Conservation (phyloP, 2,797 vertebrate species). For the Atherinosoma microstoma region DNA sequence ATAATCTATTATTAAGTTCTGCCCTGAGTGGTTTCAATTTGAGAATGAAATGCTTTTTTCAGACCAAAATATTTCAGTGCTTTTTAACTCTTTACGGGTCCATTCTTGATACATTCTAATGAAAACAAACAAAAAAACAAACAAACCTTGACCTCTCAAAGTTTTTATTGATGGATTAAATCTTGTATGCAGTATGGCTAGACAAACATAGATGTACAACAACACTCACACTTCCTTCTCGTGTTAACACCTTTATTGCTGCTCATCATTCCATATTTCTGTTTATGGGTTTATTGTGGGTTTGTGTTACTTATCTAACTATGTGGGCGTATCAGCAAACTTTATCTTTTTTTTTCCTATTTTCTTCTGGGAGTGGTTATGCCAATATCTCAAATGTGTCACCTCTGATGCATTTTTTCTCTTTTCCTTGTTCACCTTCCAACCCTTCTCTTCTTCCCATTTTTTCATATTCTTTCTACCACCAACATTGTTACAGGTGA, state of each 20-base stretch:
- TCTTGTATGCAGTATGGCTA: not conserved
- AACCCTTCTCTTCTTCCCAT: slow-evolving; percentile 23
- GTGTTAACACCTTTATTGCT: slow-evolving; percentile 1
- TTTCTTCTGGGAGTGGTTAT: slow-evolving; percentile 61
- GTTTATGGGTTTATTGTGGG: slow-evolving; percentile 9
- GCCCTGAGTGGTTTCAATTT: not conserved
- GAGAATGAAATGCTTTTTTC: not conserved
- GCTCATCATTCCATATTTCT: slow-evolving; percentile 23
- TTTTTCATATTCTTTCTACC: slow-evolving; percentile 29
- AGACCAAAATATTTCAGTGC: not conserved
- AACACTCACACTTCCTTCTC: slow-evolving; percentile 7
- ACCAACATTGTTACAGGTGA: slow-evolving; percentile 83
- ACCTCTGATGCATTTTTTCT: slow-evolving; percentile 75
- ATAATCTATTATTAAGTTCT: not conserved
- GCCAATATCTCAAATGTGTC: slow-evolving; percentile 63
- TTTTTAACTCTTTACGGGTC: not conserved
- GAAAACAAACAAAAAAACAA: not conserved
- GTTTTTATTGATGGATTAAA: not conserved
- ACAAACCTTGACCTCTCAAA: not conserved
- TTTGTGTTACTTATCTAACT: not conserved
- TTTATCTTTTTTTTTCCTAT: slow-evolving; percentile 11
- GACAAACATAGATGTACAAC: not conserved
- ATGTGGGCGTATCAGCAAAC: slow-evolving; percentile 16
- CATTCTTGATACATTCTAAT: not conserved
- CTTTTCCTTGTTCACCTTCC: slow-evolving; percentile 42